Evolutionary conservation across 2,797 vertebrate species (phyloP), one percentile per base, ranked within the genome.

Genomic region (Channallabes apus): DNA sequence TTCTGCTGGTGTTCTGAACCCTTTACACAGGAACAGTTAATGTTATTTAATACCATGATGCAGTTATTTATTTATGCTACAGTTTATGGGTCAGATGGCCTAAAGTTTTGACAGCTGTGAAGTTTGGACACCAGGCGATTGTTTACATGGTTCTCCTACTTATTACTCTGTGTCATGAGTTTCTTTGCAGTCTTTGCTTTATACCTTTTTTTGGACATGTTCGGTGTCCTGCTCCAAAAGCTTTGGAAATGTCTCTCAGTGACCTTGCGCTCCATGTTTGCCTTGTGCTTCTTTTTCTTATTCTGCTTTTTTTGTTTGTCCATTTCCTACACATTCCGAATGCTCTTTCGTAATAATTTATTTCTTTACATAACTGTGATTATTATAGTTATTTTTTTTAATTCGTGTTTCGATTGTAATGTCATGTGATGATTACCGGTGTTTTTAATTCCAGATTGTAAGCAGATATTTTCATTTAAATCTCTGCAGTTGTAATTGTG

Each of bases 251-350:
- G 29, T 46, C 69, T 67, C 68, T 41, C 76, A 67, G 35, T 46
- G 81, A 89, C 79, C 87, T 72, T 84, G 38, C 38, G 38, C 77
- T 88, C 78, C 68, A 61, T 67, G 20, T 84, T 85, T 82, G 79
- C 73, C 82, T 86, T 83, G 51, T 69, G 7, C 84, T 80, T 9
- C 87, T 88, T 54, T 72, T 72, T 75, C 78, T 82, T 83, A 29
- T 87, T 27, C 29, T 59, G 12, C 9, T 38, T 59, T 59, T 82
- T 80, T 89, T 32, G 1, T 78, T 88, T 77, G 22, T 54, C 1
- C 46, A 56, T 82, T 76, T 87, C 54, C 17, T 88, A 68, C 84
- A 92, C 92, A 93, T 94, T 95, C 93, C 92, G 29, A 88, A 89
- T 84, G 84, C 88, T 89, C 83, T 94, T 46, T 89, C 91, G 89